phyloP scores from a whole-genome alignment of 2,888 invertebrate genomes.

The Patella pellucida region DNA sequence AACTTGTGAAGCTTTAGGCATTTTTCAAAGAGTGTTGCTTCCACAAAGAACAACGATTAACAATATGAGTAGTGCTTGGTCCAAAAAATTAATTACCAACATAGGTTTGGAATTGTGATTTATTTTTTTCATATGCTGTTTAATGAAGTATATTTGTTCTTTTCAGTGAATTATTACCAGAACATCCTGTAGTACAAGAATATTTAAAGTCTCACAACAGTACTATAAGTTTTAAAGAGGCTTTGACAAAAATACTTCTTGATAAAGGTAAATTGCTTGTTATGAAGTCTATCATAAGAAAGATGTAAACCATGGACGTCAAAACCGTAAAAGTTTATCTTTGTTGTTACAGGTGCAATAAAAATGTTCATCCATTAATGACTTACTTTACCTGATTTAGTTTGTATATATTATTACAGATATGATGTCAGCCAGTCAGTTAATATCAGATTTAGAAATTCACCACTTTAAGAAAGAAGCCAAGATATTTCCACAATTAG shows the following conservation, averaged over 20 bases:
- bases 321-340: no score
- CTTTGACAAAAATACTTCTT: conserved; percentile 52
- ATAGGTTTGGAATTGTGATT: no score
- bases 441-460: conserved; percentile 59
- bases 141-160: background rate
- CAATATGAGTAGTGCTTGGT: no score
- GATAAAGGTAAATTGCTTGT: conserved; percentile 57
- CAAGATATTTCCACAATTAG: conserved; percentile 61
- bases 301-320: no score
- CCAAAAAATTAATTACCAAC: no score
- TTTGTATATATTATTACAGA: conserved; percentile 45
- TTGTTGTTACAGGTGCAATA: no score
- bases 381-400: no score
- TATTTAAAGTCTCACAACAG: conserved; percentile 59
- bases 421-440: conserved; percentile 61
- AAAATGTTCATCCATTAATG: no score
- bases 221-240: conserved; percentile 60
- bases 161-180: conserved; percentile 24
- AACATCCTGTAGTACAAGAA: conserved; percentile 60
- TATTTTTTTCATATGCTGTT: no score
- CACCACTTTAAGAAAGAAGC: conserved; percentile 52
- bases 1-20: no score
- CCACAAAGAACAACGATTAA: no score
- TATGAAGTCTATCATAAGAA: background rate
- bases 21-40: no score